Percentiles rank a stretch among this genome's conserved stretches.
phyloP scores from a whole-genome alignment of 2,888 invertebrate species.

The Pardosa pseudoannulata region DNA sequence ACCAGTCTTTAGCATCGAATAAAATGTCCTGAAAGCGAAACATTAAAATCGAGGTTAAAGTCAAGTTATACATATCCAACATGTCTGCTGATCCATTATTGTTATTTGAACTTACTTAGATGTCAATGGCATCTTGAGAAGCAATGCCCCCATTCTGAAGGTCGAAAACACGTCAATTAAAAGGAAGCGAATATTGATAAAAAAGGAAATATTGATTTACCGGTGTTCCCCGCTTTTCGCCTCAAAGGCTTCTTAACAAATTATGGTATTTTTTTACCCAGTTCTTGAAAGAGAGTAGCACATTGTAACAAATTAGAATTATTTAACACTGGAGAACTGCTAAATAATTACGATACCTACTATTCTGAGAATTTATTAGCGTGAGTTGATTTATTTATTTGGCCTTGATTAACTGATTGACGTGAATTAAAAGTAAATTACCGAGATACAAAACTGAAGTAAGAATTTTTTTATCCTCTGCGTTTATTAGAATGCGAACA shows the following conservation, averaged over 20 bases:
- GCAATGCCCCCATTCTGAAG: background rate
- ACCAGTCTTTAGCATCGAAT: too few species aligned
- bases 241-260: background rate
- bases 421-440: too few species aligned
- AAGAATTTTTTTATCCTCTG: too few species aligned
- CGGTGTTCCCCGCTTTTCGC: background rate
- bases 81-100: background rate
- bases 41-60: background rate
- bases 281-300: background rate
- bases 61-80: background rate
- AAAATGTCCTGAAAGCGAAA: background rate
- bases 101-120: background rate
- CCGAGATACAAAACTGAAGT: too few species aligned
- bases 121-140: background rate
- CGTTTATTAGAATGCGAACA: too few species aligned
- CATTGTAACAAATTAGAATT: background rate
- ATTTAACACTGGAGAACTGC: background rate
- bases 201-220: background rate
- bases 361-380: background rate
- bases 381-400: background rate
- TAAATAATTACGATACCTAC: too few species aligned
- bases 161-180: background rate
- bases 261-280: too few species aligned
- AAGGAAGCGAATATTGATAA: background rate
- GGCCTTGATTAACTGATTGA: background rate